A percentile compares a stretch with the other conserved stretches of the same genome.
phyloP scores from a whole-genome alignment of 2,888 invertebrate species.

The Drosophila bunnanda region DNA sequence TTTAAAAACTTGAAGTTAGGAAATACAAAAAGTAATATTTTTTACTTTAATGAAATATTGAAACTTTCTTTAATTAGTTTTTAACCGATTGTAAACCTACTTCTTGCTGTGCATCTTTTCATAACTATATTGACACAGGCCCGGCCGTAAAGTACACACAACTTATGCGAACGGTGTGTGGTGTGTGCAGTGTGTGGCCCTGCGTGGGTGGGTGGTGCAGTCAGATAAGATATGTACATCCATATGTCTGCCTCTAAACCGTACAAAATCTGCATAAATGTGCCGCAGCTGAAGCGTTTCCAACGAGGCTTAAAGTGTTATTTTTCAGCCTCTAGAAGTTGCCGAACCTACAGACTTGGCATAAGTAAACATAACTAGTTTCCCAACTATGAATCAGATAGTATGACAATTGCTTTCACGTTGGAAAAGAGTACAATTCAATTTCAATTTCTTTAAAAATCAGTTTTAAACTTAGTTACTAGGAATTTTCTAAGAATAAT shows the following conservation, averaged over 20 bases:
- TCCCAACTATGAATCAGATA: background rate
- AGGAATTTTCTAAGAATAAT: too few relatives aligned
- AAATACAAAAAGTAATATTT: background rate
- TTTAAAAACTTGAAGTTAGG: background rate
- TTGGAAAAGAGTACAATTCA: background rate
- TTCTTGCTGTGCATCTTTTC: conserved; percentile 26
- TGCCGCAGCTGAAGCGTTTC: conserved; percentile 40
- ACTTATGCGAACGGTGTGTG: conserved; percentile 47
- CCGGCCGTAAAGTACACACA: conserved; percentile 39
- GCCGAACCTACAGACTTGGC: conserved; percentile 8
- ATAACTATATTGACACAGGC: conserved; percentile 34
- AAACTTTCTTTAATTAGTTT: background rate
- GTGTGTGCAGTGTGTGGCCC: conserved; percentile 19
- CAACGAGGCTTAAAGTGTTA: conserved; percentile 23
- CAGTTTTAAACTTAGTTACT: too few relatives aligned
- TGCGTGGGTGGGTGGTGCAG: conserved; percentile 54
- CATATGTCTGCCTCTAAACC: conserved; percentile 37
- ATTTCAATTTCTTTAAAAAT: background rate
- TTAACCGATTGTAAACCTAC: background rate
- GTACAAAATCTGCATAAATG: conserved; percentile 54
- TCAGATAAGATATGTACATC: conserved; percentile 58
- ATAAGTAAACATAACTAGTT: conserved; percentile 11
- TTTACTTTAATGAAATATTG: accelerated
- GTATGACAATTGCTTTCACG: conserved; percentile 7
- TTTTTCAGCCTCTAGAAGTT: conserved; percentile 27